phyloP scores from a whole-genome alignment of 2,113 vertebrate species.

The Cinclus cinclus region DNA sequence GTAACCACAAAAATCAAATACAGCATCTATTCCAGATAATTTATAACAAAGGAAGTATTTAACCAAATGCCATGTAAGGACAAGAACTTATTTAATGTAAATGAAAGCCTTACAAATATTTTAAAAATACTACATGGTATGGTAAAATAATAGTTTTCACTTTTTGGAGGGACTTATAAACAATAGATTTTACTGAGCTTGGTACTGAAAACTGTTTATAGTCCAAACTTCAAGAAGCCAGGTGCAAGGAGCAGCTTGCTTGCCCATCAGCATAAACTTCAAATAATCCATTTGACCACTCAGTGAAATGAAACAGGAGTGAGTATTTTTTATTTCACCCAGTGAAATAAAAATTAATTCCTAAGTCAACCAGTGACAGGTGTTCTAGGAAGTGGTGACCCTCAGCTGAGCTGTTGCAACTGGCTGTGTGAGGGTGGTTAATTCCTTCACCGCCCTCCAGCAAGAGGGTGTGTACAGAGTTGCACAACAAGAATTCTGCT shows the following conservation, averaged over 20 bases:
- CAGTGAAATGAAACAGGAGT: not conserved
- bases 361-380: not conserved
- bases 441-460: not conserved
- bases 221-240: not conserved
- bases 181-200: not conserved
- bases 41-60: not conserved
- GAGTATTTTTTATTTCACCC: no score
- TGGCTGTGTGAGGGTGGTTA: not conserved
- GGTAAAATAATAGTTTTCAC: not conserved
- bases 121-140: not conserved
- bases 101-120: not conserved
- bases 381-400: not conserved
- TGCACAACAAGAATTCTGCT: rapidly evolving
- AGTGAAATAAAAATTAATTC: not conserved
- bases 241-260: not conserved
- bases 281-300: not conserved
- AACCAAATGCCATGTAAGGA: not conserved
- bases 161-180: not conserved
- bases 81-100: not conserved
- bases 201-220: not conserved
- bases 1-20: not conserved
- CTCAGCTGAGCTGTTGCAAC: not conserved
- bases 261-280: not conserved
- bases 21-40: not conserved
- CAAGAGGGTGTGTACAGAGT: rapidly evolving